A percentile compares a stretch with the other conserved stretches of the same genome.
Conservation (phyloP, 2,797 vertebrate genomes). For the Hydrolagus colliei region DNA sequence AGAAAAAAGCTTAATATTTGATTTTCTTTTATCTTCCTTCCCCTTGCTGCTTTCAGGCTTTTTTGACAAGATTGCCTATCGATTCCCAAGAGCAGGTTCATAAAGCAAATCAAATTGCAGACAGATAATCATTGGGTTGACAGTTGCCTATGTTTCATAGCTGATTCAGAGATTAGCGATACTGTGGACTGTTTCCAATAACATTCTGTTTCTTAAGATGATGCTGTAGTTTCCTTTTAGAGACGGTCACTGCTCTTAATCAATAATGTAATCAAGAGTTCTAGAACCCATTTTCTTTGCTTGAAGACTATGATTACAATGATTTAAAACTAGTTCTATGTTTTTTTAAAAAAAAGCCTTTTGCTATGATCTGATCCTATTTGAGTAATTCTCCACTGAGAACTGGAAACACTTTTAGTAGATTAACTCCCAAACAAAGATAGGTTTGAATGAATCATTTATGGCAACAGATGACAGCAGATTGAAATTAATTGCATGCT, state of each 20-base stretch:
- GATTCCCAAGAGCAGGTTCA: slow-evolving; percentile 1
- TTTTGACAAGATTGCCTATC: slow-evolving; percentile 30
- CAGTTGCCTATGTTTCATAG: slow-evolving; percentile 18
- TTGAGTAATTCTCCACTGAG: too few species aligned
- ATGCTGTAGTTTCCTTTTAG: background rate
- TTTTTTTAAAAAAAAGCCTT: background rate
- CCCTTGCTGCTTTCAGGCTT: background rate
- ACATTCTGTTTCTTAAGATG: background rate
- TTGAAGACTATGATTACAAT: background rate
- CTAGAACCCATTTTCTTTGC: background rate
- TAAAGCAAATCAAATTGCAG: background rate
- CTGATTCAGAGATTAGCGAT: slow-evolving; percentile 17
- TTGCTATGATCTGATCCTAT: background rate
- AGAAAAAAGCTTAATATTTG: background rate
- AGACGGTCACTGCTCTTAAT: background rate
- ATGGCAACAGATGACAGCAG: background rate
- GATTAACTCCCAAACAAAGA: background rate
- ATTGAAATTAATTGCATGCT: background rate
- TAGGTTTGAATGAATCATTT: background rate
- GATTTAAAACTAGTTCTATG: background rate
- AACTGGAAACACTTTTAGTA: background rate
- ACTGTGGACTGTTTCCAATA: background rate
- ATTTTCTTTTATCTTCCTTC: background rate
- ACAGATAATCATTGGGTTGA: slow-evolving; percentile 9
- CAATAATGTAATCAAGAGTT: background rate